Conservation (phyloP, 2,888 invertebrate genomes). For the Empis stercorea region DNA sequence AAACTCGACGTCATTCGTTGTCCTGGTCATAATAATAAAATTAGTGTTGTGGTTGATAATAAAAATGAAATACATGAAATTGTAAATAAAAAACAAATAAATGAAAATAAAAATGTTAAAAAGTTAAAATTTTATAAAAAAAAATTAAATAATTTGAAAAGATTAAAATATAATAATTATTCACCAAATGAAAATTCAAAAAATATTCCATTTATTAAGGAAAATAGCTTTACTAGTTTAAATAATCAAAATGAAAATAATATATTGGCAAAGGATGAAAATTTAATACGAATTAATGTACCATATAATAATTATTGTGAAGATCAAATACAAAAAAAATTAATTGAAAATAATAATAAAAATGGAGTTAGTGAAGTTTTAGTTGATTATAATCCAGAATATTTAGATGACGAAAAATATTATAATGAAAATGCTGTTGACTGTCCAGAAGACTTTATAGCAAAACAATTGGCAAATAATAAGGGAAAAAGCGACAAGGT, state of each 20-base stretch:
- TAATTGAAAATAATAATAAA: neutral
- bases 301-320: neutral
- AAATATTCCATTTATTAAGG: neutral
- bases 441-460: neutral
- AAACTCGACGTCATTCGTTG: too few relatives aligned
- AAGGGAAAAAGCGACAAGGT: neutral
- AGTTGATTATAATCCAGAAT: neutral
- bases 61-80: too few relatives aligned
- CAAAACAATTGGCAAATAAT: neutral
- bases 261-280: neutral
- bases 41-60: too few relatives aligned
- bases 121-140: neutral
- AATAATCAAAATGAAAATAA: neutral
- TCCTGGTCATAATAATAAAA: too few relatives aligned
- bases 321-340: neutral
- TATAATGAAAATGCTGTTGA: neutral
- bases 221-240: neutral
- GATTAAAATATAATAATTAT: too few relatives aligned
- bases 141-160: neutral
- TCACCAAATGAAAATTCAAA: neutral
- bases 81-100: too few relatives aligned
- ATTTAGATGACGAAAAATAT: neutral
- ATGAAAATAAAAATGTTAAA: neutral
- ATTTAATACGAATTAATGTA: neutral
- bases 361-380: neutral